phyloP scores from a whole-genome alignment of 2,113 vertebrate genomes.

The Cebidichthys violaceus region DNA sequence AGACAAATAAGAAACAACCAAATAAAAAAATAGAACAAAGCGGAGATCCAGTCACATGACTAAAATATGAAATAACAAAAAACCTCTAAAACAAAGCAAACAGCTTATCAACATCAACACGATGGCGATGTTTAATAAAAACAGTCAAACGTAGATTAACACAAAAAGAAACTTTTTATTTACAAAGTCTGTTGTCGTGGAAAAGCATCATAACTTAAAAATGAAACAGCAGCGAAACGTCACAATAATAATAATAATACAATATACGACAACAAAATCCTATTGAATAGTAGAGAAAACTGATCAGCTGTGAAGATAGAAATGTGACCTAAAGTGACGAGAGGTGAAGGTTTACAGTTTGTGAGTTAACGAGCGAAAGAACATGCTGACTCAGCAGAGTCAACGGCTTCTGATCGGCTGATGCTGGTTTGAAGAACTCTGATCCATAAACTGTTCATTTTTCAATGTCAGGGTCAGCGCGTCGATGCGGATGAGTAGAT shows the following conservation, averaged over 20 bases:
- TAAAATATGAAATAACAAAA: neutral
- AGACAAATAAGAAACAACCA: neutral
- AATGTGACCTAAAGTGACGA: neutral
- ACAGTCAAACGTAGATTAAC: neutral
- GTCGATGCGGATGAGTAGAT: neutral
- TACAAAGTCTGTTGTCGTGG: conserved; percentile 21
- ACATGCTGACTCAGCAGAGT: neutral
- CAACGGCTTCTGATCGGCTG: neutral
- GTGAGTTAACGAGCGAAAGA: neutral
- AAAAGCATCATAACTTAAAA: conserved; percentile 18
- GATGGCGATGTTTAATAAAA: neutral
- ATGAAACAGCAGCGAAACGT: neutral
- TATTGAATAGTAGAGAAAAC: neutral
- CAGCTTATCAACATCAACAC: neutral
- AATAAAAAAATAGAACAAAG: neutral
- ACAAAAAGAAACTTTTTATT: conserved; percentile 47
- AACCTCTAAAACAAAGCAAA: neutral
- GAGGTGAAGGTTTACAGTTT: neutral
- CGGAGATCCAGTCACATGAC: neutral
- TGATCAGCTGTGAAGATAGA: neutral
- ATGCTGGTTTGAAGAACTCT: neutral
- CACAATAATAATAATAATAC: neutral
- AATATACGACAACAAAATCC: neutral
- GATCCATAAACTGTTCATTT: neutral
- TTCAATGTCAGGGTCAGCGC: neutral